phyloP scores from a whole-genome alignment of 1,140 invertebrate genomes.

The Odontomachus brunneus region DNA sequence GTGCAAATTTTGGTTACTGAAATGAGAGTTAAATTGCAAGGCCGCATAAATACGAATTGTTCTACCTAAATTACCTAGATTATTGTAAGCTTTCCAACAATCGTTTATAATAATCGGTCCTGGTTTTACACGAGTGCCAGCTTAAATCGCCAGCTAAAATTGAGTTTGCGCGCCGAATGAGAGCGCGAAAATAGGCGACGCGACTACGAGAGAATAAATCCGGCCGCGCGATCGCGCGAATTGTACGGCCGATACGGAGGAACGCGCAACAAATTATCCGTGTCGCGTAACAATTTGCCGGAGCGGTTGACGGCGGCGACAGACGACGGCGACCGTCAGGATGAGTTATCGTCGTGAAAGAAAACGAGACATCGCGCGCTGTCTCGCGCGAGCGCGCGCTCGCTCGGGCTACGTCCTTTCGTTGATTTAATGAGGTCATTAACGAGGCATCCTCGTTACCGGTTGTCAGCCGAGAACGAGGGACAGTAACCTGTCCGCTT shows the following conservation, averaged over 20 bases:
- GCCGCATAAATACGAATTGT: too few relatives aligned
- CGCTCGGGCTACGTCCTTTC: slow-evolving; percentile 25
- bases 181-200: too few relatives aligned
- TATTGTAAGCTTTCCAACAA: too few relatives aligned
- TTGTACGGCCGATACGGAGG: slow-evolving; percentile 12
- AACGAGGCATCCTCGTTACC: slow-evolving; percentile 38
- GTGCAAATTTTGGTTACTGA: too few relatives aligned
- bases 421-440: slow-evolving; percentile 59
- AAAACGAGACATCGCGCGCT: slow-evolving; percentile 40
- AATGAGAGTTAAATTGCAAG: too few relatives aligned
- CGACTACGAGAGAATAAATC: background rate
- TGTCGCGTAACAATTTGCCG: slow-evolving; percentile 41
- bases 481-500: slow-evolving; percentile 44
- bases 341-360: slow-evolving; percentile 49
- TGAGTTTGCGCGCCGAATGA: background rate
- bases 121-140: too few relatives aligned
- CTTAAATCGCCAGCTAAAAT: too few relatives aligned
- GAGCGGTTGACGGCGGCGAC: slow-evolving; percentile 4
- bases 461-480: slow-evolving; percentile 1
- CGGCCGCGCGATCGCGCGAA: background rate
- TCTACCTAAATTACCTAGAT: too few relatives aligned
- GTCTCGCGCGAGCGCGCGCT: background rate
- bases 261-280: slow-evolving; percentile 36
- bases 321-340: slow-evolving; percentile 24
- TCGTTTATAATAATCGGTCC: too few relatives aligned